Evolutionary conservation across 1,140 invertebrate species (phyloP).

Genomic region (Diploscapter pachys): DNA sequence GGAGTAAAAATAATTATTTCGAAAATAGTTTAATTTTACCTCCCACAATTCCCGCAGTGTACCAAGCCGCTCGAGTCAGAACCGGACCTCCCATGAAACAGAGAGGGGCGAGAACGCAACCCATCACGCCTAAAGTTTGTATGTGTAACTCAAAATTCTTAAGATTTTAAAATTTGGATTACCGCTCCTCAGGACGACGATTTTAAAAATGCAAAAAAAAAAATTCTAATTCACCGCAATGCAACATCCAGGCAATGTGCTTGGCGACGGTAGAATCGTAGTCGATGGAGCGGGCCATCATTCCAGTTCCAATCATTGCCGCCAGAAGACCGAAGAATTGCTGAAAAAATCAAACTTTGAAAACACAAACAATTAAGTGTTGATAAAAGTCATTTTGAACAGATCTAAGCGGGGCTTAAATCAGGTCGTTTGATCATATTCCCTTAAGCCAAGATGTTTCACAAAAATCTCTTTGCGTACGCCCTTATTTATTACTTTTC

Average conservation of each 20-base stretch:
- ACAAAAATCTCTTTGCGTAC: too few relatives aligned
- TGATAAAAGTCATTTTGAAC: too few relatives aligned
- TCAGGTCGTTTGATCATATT: too few relatives aligned
- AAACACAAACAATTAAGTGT: neutral
- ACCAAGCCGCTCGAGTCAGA: constrained; percentile 81
- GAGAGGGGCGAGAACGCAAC: constrained; percentile 84
- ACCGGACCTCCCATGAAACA: constrained; percentile 85
- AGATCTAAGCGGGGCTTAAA: too few relatives aligned
- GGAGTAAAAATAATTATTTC: neutral
- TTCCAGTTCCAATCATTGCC: constrained; percentile 84
- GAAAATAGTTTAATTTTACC: constrained; percentile 61
- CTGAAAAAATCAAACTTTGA: constrained; percentile 9
- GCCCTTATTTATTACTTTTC: too few relatives aligned
- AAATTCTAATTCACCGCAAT: constrained; percentile 66
- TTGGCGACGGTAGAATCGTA: constrained; percentile 69
- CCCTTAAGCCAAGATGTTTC: too few relatives aligned
- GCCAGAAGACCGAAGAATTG: constrained; percentile 68
- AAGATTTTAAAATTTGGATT: too few relatives aligned
- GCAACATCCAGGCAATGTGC: constrained; percentile 84
- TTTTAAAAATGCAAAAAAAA: neutral
- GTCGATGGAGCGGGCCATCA: constrained; percentile 66
- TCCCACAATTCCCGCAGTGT: constrained; percentile 88
- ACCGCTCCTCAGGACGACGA: neutral
- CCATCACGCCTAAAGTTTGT: constrained; percentile 68
- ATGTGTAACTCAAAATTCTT: too few relatives aligned